Percentiles rank a stretch among this genome's conserved stretches.
phyloP scores from a whole-genome alignment of 2,113 vertebrate genomes.

The Corythoichthys intestinalis region DNA sequence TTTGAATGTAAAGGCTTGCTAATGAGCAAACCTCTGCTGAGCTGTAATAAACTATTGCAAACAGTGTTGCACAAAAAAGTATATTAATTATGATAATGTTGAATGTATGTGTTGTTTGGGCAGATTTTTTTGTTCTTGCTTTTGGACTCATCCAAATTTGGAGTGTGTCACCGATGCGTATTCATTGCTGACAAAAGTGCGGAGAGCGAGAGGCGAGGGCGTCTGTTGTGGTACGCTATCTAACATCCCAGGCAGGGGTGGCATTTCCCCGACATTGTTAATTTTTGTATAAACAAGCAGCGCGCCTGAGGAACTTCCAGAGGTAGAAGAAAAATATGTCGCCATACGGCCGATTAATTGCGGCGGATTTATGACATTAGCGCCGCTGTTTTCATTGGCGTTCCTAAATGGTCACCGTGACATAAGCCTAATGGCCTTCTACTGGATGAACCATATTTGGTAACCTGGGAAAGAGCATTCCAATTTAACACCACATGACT shows the following conservation, averaged over 20 bases:
- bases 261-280: slow-evolving; percentile 15
- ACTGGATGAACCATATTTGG: slow-evolving; percentile 1
- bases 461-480: not conserved
- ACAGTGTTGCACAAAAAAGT: too few relatives aligned
- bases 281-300: slow-evolving; percentile 4
- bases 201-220: not conserved
- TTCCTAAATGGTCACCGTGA: slow-evolving; percentile 2
- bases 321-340: slow-evolving; percentile 18
- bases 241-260: slow-evolving; percentile 6
- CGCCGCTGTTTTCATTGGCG: slow-evolving; percentile 23
- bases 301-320: not conserved
- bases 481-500: not conserved
- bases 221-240: slow-evolving; percentile 1
- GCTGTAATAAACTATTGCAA: not conserved
- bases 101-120: not conserved
- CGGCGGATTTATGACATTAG: slow-evolving; percentile 2
- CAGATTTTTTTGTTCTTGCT: not conserved
- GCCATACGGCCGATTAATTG: slow-evolving; percentile 22
- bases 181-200: not conserved
- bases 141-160: not conserved
- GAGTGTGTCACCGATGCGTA: not conserved
- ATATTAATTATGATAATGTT: not conserved
- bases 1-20: slow-evolving; percentile 31
- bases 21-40: slow-evolving; percentile 14
- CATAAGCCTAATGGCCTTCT: not conserved